Conservation (phyloP, 2,797 vertebrate species). For the Malurus leucopterus region DNA sequence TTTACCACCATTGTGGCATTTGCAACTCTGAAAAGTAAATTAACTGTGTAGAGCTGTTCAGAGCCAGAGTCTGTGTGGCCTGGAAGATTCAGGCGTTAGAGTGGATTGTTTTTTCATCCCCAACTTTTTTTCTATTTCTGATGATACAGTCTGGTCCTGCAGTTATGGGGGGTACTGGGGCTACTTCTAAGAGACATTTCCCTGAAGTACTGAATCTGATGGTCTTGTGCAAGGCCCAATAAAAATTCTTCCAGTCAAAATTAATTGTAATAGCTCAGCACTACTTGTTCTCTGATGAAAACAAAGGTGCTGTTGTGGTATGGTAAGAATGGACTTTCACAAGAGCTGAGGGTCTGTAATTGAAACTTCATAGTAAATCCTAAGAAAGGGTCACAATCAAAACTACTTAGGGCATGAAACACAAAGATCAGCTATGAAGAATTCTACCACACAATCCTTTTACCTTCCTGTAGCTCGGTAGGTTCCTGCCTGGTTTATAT, state of each 20-base stretch:
- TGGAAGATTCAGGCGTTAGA: too few relatives aligned
- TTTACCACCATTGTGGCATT: background rate
- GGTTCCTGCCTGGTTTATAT: accelerated
- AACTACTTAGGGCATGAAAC: background rate
- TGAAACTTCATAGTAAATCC: background rate
- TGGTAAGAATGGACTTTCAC: background rate
- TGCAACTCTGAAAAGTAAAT: background rate
- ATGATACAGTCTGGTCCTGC: background rate
- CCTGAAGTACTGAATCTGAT: background rate
- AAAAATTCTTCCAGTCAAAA: background rate
- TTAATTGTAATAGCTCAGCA: background rate
- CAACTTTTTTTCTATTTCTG: background rate
- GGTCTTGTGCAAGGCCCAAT: background rate
- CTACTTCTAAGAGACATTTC: background rate
- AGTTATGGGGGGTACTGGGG: background rate
- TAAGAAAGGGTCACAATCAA: background rate
- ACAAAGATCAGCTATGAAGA: background rate
- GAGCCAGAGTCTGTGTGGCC: background rate
- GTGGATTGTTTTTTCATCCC: background rate
- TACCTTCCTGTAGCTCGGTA: background rate
- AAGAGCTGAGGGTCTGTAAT: background rate
- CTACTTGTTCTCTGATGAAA: background rate
- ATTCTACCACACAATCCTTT: background rate
- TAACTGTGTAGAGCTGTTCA: background rate
- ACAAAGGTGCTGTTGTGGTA: background rate